Conservation (phyloP, 2,888 invertebrate species). For the Dolichopus griseipennis region DNA sequence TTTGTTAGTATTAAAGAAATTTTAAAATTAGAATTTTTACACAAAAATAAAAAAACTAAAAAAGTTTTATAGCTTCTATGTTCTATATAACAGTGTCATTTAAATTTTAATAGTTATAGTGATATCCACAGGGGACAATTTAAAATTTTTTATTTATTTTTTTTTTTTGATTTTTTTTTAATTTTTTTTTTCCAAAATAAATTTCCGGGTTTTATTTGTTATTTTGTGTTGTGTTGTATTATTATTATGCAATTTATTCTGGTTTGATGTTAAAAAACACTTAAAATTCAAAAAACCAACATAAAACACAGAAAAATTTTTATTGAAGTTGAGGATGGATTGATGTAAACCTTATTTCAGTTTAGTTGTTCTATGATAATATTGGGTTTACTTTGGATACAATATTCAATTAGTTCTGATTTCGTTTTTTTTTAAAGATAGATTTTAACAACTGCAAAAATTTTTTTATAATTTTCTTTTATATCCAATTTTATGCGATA, state of each 20-base stretch:
- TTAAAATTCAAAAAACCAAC: no score
- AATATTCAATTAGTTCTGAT: neutral
- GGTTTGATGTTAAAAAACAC: no score
- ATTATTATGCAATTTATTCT: no score
- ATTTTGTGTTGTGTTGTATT: neutral
- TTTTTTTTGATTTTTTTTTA: neutral
- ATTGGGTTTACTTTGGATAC: neutral
- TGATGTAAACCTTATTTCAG: no score
- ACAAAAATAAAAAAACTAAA: no score
- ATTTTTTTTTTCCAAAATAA: no score
- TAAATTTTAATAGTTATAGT: neutral
- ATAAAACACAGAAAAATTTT: no score
- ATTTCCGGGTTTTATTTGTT: neutral
- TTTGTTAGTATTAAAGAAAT: no score
- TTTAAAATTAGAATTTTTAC: no score
- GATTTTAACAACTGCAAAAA: neutral
- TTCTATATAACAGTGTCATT: neutral
- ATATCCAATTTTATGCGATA: neutral
- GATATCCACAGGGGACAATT: slow-evolving; percentile 6
- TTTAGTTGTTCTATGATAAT: no score
- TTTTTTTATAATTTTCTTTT: neutral
- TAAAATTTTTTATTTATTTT: neutral
- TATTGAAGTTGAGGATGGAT: no score
- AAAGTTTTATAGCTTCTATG: no score
- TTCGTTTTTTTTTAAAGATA: neutral